Evolutionary conservation across 1,140 invertebrate species (phyloP).

Genomic region (Drosophila mayri): DNA sequence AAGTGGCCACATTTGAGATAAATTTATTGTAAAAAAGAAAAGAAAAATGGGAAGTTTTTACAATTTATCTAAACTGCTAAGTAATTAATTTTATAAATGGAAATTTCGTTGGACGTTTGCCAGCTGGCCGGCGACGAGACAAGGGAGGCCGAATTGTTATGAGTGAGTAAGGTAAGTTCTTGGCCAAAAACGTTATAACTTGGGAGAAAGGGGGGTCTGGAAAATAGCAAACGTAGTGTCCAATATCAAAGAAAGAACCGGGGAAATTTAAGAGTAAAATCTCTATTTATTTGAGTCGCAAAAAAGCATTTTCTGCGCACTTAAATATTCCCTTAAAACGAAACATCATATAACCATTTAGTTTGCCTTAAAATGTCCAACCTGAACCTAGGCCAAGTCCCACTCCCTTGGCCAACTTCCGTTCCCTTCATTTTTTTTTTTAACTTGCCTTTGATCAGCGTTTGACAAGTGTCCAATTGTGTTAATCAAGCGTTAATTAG

Average conservation of each 20-base stretch:
- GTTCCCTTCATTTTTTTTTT: conserved; percentile 13
- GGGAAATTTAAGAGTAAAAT: background rate
- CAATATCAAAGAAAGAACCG: conserved; percentile 9
- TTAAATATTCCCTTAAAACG: too few relatives aligned
- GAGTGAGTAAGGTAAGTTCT: conserved; percentile 72
- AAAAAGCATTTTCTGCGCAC: conserved; percentile 1
- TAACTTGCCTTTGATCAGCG: conserved; percentile 8
- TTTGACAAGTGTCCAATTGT: conserved; percentile 30
- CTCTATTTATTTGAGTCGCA: conserved; percentile 4
- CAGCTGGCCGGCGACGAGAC: conserved; percentile 41
- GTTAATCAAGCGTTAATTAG: conserved; percentile 71
- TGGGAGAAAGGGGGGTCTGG: conserved; percentile 6
- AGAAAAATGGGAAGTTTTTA: conserved; percentile 16
- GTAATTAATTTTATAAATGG: conserved; percentile 65
- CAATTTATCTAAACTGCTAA: conserved; percentile 36
- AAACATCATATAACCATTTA: conserved; percentile 7
- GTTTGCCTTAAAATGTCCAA: conserved; percentile 6
- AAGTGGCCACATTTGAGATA: conserved; percentile 43
- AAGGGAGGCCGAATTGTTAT: conserved; percentile 25
- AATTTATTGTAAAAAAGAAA: conserved; percentile 4
- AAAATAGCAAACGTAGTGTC: conserved; percentile 8
- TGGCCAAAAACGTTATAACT: conserved; percentile 32
- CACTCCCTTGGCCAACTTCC: conserved; percentile 13
- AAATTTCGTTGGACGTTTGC: conserved; percentile 63
- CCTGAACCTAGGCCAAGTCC: conserved; percentile 18